A percentile compares a stretch with the other conserved stretches of the same genome.
These are phyloP conservation scores for Philaethria dido DNA, from an alignment of 2,888 invertebrate genomes.

Conservation along the genomic window DNA sequence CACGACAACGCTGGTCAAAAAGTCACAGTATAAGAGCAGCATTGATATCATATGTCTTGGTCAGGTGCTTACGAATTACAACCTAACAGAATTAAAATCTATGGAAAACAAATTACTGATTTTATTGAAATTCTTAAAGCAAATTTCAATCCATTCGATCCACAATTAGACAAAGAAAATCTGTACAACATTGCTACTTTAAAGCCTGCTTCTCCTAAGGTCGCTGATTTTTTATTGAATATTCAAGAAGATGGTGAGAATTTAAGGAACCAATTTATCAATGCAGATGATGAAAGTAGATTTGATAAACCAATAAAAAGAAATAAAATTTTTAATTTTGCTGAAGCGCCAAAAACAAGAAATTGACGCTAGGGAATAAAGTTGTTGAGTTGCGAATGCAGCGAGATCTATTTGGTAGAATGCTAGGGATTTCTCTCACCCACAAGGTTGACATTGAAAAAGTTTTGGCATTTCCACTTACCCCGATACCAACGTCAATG, in stretches of 20 bases:
- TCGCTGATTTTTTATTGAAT: constrained; percentile 26
- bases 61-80: no score
- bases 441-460: no score
- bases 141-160: constrained; percentile 25
- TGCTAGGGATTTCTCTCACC: no score
- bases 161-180: not conserved
- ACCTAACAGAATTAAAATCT: constrained; percentile 6
- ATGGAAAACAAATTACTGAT: constrained; percentile 21
- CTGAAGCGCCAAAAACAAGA: constrained; percentile 24
- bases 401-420: constrained; percentile 11
- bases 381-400: not conserved
- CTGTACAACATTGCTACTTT: constrained; percentile 27
- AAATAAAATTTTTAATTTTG: constrained; percentile 27
- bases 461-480: no score
- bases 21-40: constrained; percentile 46
- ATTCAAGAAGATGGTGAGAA: constrained; percentile 11
- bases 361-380: constrained; percentile 16
- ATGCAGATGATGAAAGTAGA: constrained; percentile 19
- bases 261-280: constrained; percentile 27
- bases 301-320: constrained; percentile 32
- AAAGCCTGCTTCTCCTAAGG: constrained; percentile 19
- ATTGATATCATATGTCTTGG: constrained; percentile 36
- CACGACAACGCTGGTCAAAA: constrained; percentile 44
- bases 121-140: constrained; percentile 29
- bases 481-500: no score